Percentiles rank a stretch among this genome's conserved stretches.
phyloP scores from a whole-genome alignment of 2,797 vertebrate genomes.

The Bucorvus abyssinicus region DNA sequence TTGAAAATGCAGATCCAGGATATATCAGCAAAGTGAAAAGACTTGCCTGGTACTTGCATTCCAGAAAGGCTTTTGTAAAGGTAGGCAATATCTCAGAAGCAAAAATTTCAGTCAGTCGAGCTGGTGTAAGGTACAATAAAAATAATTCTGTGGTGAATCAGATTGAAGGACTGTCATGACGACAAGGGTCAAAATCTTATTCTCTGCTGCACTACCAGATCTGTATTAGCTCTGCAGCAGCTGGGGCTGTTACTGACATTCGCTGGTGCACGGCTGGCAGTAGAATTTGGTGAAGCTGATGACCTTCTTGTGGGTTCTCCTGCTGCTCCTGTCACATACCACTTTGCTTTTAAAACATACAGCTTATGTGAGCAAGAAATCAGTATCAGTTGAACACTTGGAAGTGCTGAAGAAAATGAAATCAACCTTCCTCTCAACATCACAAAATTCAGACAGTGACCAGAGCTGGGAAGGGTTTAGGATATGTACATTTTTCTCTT shows the following conservation, averaged over 20 bases:
- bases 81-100: neutral
- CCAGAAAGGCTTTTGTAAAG: neutral
- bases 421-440: neutral
- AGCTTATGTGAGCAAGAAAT: neutral
- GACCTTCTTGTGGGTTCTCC: neutral
- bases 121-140: accelerated
- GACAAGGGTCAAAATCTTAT: neutral
- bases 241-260: neutral
- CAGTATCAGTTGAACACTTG: neutral
- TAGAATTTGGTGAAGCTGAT: neutral
- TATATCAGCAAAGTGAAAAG: neutral
- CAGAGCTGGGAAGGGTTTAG: neutral
- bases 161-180: neutral
- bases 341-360: neutral
- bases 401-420: neutral
- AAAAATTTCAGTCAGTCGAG: neutral
- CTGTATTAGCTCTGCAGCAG: neutral
- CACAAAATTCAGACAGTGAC: neutral
- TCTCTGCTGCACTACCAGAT: neutral
- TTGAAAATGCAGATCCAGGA: neutral
- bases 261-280: neutral
- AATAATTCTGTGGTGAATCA: neutral
- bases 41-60: neutral
- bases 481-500: accelerated
- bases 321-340: neutral